These are phyloP conservation scores for Nesogale talazaci DNA, from an alignment of 2,113 vertebrate genomes.

Conservation along the genomic window DNA sequence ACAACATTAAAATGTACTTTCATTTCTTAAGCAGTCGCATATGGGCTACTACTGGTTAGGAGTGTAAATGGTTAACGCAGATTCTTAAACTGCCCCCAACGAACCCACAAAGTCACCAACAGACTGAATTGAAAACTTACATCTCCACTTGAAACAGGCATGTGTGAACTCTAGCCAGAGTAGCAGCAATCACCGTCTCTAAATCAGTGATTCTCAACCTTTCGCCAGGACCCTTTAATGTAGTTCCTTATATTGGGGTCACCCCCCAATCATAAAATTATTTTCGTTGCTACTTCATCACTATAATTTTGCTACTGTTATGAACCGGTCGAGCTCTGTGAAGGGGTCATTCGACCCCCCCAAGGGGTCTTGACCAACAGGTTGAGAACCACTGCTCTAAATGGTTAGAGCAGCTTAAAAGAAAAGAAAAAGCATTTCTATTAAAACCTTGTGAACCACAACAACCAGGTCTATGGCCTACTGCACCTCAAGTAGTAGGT, in stretches of 20 bases:
- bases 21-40: not conserved
- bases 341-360: too few species aligned
- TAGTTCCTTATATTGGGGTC: too few species aligned
- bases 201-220: too few species aligned
- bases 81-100: not conserved
- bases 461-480: not conserved
- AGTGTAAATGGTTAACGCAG: not conserved
- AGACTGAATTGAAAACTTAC: constrained; percentile 41
- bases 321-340: too few species aligned
- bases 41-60: not conserved
- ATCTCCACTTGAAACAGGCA: not conserved
- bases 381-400: not conserved
- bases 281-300: too few species aligned
- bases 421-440: not conserved
- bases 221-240: too few species aligned
- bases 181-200: not conserved
- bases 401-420: not conserved
- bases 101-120: constrained; percentile 41
- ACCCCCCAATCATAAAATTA: too few species aligned
- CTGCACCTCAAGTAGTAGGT: not conserved
- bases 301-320: too few species aligned
- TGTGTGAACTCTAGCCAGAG: not conserved
- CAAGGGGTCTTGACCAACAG: too few species aligned
- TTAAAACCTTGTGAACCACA: not conserved
- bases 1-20: constrained; percentile 32